Conservation (phyloP, 92 coral and sea anemone species). For the Hydrozoanthus gracilis region DNA sequence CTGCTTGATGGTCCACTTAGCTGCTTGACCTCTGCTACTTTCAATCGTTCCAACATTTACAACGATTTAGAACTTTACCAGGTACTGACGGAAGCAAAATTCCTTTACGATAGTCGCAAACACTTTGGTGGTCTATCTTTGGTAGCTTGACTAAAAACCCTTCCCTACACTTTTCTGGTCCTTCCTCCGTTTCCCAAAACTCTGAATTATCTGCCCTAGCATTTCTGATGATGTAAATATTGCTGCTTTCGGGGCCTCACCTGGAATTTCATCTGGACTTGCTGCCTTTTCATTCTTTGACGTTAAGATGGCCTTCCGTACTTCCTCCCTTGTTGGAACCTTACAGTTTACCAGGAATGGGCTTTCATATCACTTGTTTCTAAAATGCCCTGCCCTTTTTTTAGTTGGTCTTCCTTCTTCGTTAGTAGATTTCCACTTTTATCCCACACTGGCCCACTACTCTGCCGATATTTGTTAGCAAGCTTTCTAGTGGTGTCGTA, state of each 20-base stretch:
- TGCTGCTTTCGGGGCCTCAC: background rate
- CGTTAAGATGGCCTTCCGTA: background rate
- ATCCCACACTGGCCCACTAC: background rate
- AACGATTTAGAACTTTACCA: background rate
- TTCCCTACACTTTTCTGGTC: background rate
- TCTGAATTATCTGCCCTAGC: background rate
- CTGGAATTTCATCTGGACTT: background rate
- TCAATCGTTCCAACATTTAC: background rate
- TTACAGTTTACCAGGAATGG: slow-evolving; percentile 11
- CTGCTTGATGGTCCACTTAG: background rate
- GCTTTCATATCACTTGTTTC: background rate
- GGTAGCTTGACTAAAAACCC: slow-evolving; percentile 3
- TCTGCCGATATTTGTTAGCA: too few species aligned
- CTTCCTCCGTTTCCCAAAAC: background rate
- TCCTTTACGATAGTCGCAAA: background rate
- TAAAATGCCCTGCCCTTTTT: too few species aligned
- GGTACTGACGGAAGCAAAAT: background rate
- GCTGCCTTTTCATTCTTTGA: background rate
- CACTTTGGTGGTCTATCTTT: slow-evolving; percentile 8
- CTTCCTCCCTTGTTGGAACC: background rate
- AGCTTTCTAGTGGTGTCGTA: too few species aligned
- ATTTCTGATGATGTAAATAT: background rate
- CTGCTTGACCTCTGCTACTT: background rate
- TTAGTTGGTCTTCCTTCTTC: too few species aligned
- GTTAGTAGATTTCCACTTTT: background rate